Evolutionary conservation across 2,797 vertebrate species (phyloP), one percentile per base, ranked within the genome.

Genomic region (Acanthopagrus latus): DNA sequence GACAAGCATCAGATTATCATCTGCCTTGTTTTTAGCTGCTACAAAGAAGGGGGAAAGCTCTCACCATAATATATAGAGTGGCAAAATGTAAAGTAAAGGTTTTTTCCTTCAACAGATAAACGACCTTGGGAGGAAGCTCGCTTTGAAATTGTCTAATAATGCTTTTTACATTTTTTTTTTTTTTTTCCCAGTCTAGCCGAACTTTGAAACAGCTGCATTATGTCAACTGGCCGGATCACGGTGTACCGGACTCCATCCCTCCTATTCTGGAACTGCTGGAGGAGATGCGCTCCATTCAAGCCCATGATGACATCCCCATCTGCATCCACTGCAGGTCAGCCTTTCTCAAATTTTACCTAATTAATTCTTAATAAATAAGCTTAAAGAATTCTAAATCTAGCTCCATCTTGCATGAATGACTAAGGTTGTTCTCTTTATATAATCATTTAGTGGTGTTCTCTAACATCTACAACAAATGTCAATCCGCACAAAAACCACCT

Each of bases 291-390:
- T 79, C 87, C 76, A 92, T 95, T 86, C 98, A 99, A 92, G 84
- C 83, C 0, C 93, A 97, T 0, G 96, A 96, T 16, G 91, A 94
- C 0, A 5, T 95, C 20, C 98, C 98, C 2, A 87, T 99, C 71
- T 99, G 98, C 81, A 90, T 99, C 86, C 98, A 99, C 92, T 99
- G 98, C 97, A 99, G 98, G 98, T 99, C 82, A 88, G 87, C 23
- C 41, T 67, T 9, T 5, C 2, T 9, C 18, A 46, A 33, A 3
- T 56, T 8, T 9, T 25, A 33, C 20, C 4, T 20, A 14, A 18
- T 25, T 29, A 44, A 60, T 50, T 47, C 20, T 55, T 8, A 16
- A n/a, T 59, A 57, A 57, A 43, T 6, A 2, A 43, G 14, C 18
- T 29, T 43, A 3, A 55, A 38, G 38, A 38, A 38, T 38, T 38